Conservation (phyloP, 2,797 vertebrate genomes). For the Ibycter americanus region DNA sequence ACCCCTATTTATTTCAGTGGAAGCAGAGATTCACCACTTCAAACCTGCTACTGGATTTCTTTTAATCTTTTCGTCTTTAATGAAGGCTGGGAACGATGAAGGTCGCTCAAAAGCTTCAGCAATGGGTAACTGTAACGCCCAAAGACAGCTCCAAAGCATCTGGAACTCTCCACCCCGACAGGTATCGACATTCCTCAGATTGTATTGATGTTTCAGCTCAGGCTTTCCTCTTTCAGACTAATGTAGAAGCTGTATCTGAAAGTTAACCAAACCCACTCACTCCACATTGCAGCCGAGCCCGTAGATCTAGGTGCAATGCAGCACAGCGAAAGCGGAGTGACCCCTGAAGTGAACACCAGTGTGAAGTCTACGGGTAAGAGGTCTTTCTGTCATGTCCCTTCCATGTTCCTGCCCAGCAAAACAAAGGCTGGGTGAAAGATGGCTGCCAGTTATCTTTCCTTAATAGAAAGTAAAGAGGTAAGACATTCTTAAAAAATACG, state of each 20-base stretch:
- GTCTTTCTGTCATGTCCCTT: background rate
- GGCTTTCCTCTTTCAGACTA: background rate
- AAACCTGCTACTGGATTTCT: background rate
- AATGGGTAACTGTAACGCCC: background rate
- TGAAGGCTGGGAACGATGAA: background rate
- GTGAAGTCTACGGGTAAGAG: too few species aligned
- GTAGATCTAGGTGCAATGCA: fast-evolving
- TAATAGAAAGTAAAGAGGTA: background rate
- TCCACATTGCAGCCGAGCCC: background rate
- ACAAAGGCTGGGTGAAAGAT: background rate
- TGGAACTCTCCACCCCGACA: background rate
- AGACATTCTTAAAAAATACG: background rate
- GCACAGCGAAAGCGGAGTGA: background rate
- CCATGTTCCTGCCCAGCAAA: background rate
- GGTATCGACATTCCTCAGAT: background rate
- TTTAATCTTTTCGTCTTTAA: background rate
- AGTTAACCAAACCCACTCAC: background rate
- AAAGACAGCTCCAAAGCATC: background rate
- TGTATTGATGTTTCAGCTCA: background rate
- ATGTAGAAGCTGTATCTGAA: background rate
- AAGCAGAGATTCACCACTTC: background rate
- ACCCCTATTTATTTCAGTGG: background rate
- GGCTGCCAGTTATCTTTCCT: background rate
- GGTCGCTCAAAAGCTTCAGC: background rate
- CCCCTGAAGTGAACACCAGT: fast-evolving